A percentile compares a stretch with the other conserved stretches of the same genome.
These are phyloP conservation scores for Shinisaurus crocodilurus DNA, from an alignment of 2,113 vertebrate genomes.

Conservation along the genomic window DNA sequence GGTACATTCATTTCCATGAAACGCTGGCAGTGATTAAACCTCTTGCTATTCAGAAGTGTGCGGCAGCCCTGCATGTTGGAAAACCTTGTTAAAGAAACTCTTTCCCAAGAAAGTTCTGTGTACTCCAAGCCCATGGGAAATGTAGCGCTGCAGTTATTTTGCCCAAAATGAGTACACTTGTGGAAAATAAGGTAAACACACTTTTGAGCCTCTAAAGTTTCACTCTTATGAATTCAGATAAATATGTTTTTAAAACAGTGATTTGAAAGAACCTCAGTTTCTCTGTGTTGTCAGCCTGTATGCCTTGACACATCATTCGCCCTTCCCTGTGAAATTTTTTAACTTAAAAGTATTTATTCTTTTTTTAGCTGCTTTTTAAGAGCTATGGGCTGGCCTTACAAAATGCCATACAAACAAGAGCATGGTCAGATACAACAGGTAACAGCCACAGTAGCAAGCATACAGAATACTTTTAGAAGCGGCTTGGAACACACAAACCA, in stretches of 20 bases:
- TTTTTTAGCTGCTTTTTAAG: background rate
- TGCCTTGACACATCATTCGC: background rate
- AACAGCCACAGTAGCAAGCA: background rate
- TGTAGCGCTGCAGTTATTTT: conserved; percentile 8
- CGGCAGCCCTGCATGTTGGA: conserved; percentile 49
- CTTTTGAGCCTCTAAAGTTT: conserved; percentile 16
- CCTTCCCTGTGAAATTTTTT: background rate
- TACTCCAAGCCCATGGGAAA: conserved; percentile 41
- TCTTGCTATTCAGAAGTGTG: conserved; percentile 56
- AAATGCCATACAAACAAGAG: background rate
- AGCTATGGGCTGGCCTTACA: no score
- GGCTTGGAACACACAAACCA: background rate
- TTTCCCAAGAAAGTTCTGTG: conserved; percentile 65
- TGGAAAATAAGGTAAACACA: conserved; percentile 41
- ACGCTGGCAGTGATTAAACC: conserved; percentile 57
- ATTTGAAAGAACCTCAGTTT: background rate
- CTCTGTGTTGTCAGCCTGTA: background rate
- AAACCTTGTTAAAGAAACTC: conserved; percentile 30
- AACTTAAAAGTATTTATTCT: background rate
- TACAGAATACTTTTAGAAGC: background rate
- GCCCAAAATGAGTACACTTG: conserved; percentile 45
- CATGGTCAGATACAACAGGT: background rate
- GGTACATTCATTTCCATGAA: conserved; percentile 36
- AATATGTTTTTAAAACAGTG: background rate
- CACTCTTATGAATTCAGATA: conserved; percentile 5